Conservation (phyloP, 2,797 vertebrate species). For the Tapirus indicus region DNA sequence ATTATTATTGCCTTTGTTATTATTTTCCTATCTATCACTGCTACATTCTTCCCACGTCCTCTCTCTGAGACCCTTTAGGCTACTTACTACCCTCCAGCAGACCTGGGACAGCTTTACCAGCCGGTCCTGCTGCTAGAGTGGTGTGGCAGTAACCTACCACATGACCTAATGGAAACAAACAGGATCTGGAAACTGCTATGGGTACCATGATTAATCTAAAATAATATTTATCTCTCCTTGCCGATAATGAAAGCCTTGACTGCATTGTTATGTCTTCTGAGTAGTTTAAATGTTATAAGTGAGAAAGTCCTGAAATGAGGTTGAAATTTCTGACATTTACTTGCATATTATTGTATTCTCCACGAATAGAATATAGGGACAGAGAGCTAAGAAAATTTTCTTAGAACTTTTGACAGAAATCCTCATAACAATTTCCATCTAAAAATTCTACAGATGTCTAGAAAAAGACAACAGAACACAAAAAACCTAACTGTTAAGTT, state of each 20-base stretch:
- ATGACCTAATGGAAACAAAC: neutral
- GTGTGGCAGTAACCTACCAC: neutral
- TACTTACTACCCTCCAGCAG: neutral
- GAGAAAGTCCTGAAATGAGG: neutral
- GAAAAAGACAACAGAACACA: neutral
- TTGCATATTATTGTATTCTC: neutral
- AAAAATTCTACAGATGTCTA: neutral
- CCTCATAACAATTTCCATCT: neutral
- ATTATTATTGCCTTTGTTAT: neutral
- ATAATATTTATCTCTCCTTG: neutral
- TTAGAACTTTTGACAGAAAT: conserved; percentile 30
- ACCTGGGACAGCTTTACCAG: neutral
- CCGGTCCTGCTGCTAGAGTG: accelerated
- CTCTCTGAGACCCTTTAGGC: neutral
- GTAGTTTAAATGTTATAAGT: conserved; percentile 23
- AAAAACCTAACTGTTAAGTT: neutral
- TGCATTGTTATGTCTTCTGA: neutral
- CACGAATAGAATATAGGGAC: neutral
- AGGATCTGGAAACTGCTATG: neutral
- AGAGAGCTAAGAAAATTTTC: neutral
- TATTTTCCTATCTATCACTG: neutral
- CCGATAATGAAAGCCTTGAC: neutral
- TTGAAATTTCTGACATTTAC: conserved; percentile 1
- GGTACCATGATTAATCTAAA: neutral
- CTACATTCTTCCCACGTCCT: neutral